Base-by-base conservation (phyloP, 2,113 vertebrate genomes). In the Urocolius indicus region DNA sequence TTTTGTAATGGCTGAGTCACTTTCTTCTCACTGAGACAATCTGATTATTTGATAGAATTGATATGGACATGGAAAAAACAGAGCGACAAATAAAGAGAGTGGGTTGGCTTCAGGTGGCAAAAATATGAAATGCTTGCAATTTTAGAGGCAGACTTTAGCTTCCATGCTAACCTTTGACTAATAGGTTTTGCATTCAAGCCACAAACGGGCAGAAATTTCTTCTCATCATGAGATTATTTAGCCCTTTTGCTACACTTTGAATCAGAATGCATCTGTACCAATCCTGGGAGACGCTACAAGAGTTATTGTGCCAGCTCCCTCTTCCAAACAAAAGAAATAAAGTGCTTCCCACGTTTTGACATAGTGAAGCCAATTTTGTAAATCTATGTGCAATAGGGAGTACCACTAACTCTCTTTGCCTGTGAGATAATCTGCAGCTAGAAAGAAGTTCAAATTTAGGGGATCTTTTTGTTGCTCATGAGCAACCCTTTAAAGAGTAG, bases 71-170 rank as follows among this genome's bases (percentile, higher is more conserved):
- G 6, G 74, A 92, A 93, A 95, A 94, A 95, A 22, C 41, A 54
- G 73, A 91, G 43, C 27, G 81, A 84, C 38, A 92, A 82, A 73
- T 36, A 57, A 69, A 80, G 57, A 90, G 46, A 22, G 19, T 0
- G 0, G 20, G 29, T 19, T 73, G 55, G 26, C 41, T 84, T 82
- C 51, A 51, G 88, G 62, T 34, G 22, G 21, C 62, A 87, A 91
- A 89, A 84, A 78, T 13, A 11, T n/a, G 27, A 87, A 94, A 87
- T 41, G 29, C 30, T 67, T 94, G 76, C 23, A 81, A 84, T 38
- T 20, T 68, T 58, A 67, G 51, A 87, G 32, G 75, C 34, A 49
- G 21, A 36, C 80, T 87, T 77, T 32, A 84, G 32, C 29, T 65
- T 84, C 88, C 73, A 72, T 8, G 29, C 16, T 48, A 75, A 89